Percentiles rank a stretch among this genome's conserved stretches.
Evolutionary conservation across 2,888 invertebrate species (phyloP).

Genomic region (Agriopis aurantiaria): DNA sequence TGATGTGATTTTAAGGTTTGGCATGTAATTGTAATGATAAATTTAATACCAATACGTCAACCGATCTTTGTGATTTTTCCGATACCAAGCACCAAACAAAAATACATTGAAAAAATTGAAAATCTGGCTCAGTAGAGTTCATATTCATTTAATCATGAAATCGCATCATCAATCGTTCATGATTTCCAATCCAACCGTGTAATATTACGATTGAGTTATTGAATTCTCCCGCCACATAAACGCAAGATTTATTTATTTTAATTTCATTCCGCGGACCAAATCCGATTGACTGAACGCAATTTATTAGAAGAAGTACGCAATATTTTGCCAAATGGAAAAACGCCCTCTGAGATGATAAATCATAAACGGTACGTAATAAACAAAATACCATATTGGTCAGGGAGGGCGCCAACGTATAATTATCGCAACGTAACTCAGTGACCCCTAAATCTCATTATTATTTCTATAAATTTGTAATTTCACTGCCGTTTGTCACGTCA

Average conservation of each 20-base stretch:
- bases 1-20: too few relatives aligned
- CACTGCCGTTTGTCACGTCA: constrained; percentile 59
- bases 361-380: constrained; percentile 50
- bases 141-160: constrained; percentile 14
- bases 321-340: constrained; percentile 45
- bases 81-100: too few relatives aligned
- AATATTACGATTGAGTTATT: constrained; percentile 38
- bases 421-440: constrained; percentile 50
- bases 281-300: constrained; percentile 50
- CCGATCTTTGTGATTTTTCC: too few relatives aligned
- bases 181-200: constrained; percentile 28
- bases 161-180: constrained; percentile 17
- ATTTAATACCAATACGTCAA: too few relatives aligned
- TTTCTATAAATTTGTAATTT: constrained; percentile 56
- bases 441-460: constrained; percentile 52
- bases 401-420: constrained; percentile 52
- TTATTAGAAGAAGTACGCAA: constrained; percentile 50
- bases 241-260: constrained; percentile 57
- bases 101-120: too few relatives aligned
- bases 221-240: constrained; percentile 44
- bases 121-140: background rate
- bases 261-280: constrained; percentile 47
- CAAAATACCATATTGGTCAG: constrained; percentile 42
- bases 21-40: too few relatives aligned
- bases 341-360: constrained; percentile 47